These are phyloP conservation scores for Drosophila nr. fundita DNA, from an alignment of 2,888 invertebrate species.

Conservation along the genomic window DNA sequence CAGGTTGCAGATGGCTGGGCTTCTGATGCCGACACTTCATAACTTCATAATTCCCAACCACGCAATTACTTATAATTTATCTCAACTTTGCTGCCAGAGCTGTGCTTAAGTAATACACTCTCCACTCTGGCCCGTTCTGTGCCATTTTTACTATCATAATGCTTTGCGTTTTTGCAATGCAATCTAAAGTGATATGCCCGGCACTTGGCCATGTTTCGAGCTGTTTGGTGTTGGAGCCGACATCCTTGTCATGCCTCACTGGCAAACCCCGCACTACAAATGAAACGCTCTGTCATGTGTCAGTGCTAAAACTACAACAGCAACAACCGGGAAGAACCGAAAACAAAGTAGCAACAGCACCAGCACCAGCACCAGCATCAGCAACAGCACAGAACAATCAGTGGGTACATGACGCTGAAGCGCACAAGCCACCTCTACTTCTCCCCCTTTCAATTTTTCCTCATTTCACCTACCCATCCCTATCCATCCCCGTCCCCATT, in stretches of 20 bases:
- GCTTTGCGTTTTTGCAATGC: constrained; percentile 54
- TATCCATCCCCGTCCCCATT: constrained; percentile 3
- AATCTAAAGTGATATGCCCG: constrained; percentile 48
- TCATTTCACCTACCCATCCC: constrained; percentile 12
- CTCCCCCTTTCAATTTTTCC: constrained; percentile 8
- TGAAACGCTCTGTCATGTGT: constrained; percentile 81
- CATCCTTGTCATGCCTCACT: constrained; percentile 68
- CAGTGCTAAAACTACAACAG: constrained; percentile 65
- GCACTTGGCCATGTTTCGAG: constrained; percentile 34
- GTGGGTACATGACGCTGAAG: constrained; percentile 64
- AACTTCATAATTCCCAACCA: constrained; percentile 57
- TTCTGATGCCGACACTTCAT: constrained; percentile 54
- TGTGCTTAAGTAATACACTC: constrained; percentile 15
- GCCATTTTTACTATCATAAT: constrained; percentile 19
- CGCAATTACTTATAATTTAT: constrained; percentile 63
- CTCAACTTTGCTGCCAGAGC: constrained; percentile 37
- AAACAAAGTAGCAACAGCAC: constrained; percentile 7
- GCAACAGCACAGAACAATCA: constrained; percentile 67
- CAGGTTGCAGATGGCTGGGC: constrained; percentile 11
- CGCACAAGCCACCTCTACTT: constrained; percentile 12
- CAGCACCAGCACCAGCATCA: constrained; percentile 46
- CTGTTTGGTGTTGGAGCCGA: constrained; percentile 41
- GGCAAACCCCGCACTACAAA: constrained; percentile 64
- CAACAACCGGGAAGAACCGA: constrained; percentile 20
- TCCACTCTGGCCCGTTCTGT: neutral